Conservation (phyloP, 1,140 invertebrate genomes). For the Spodoptera litura region DNA sequence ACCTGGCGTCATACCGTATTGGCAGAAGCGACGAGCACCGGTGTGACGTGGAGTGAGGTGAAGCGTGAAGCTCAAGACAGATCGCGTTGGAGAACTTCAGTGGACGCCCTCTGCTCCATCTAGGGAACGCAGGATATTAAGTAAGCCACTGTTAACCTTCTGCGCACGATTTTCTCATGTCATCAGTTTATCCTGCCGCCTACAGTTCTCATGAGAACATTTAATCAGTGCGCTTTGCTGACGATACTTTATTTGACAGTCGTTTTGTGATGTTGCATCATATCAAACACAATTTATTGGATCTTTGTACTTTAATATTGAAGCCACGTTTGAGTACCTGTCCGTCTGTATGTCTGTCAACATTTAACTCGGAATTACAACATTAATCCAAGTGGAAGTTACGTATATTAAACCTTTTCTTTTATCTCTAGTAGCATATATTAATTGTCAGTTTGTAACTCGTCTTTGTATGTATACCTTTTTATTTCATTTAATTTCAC, state of each 20-base stretch:
- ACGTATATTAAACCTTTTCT: neutral
- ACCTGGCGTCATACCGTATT: too few relatives aligned
- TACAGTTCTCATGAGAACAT: conserved; percentile 63
- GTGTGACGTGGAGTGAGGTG: too few relatives aligned
- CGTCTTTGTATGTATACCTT: too few relatives aligned
- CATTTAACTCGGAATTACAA: conserved; percentile 1
- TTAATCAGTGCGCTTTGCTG: conserved; percentile 52
- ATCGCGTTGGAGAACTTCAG: too few relatives aligned
- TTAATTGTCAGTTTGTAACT: too few relatives aligned
- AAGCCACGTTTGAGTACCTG: neutral
- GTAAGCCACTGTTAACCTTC: neutral
- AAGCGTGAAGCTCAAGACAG: too few relatives aligned
- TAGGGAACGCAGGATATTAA: too few relatives aligned
- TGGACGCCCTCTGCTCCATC: too few relatives aligned
- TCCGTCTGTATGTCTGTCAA: conserved; percentile 26
- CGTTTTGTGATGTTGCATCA: conserved; percentile 22
- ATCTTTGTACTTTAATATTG: conserved; percentile 31
- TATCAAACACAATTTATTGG: conserved; percentile 28
- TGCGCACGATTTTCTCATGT: neutral
- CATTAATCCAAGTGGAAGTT: conserved; percentile 3
- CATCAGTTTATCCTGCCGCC: conserved; percentile 17
- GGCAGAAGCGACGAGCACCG: too few relatives aligned
- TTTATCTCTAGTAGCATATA: too few relatives aligned
- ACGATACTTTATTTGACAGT: conserved; percentile 65
- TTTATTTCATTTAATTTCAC: too few relatives aligned